Evolutionary conservation across 2,888 invertebrate genomes (phyloP), one percentile per base, ranked within the genome.

Genomic region (Volucella zonaria): DNA sequence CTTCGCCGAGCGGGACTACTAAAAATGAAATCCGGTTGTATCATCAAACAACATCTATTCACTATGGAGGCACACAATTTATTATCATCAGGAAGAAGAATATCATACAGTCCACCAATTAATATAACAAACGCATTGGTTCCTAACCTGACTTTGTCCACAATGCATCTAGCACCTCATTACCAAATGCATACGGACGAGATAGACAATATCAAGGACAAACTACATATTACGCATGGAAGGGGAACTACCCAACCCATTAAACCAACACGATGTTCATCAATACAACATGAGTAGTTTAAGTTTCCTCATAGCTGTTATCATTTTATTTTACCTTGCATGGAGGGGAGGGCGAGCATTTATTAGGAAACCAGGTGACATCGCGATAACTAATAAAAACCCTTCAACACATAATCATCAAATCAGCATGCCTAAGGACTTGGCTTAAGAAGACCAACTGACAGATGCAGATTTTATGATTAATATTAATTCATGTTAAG

Each of bases 381-480:
- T n/a, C n/a, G n/a, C n/a, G n/a, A n/a, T n/a, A n/a, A 23, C 23
- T 23, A 23, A 23, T 23, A 23, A 23, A 23, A 3, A 3, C 23
- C 3, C 23, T 23, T 23, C 23, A 23, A 3, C 3, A 23, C 23
- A 23, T 23, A 3, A 23, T 23, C 23, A 23, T 23, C 23, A 23
- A 23, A 23, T 23, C 59, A 59, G 11, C 59, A 15, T 59, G 59
- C 43, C 43, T 42, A 59, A 40, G 43, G 59, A 42, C 40, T 42
- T n/a, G n/a, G 58, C 38, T 14, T 12, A 58, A 58, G 12, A 31
- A 8, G 40, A 31, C n/a, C 58, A 58, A 31, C 40, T 58, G n/a
- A 58, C 58, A 38, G 58, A n/a, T 40, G 14, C 40, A 58, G 58
- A 59, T 15, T 59, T 59, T 43, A 23, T 42, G 59, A 59, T 59